phyloP scores from a whole-genome alignment of 1,140 invertebrate genomes.

The Neelides sp. region DNA sequence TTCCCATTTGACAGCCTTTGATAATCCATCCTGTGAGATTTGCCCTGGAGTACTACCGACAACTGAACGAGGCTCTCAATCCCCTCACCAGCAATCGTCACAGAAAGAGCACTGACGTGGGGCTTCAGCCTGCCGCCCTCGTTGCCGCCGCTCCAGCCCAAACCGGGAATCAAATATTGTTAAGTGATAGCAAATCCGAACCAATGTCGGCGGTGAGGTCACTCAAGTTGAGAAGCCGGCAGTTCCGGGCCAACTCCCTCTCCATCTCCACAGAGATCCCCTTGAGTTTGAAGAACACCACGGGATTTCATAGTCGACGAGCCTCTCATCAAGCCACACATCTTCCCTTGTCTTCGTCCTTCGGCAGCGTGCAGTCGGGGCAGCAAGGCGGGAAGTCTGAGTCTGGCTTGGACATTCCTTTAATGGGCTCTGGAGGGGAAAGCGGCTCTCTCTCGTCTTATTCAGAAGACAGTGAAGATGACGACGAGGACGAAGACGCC shows the following conservation, averaged over 20 bases:
- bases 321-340: no score
- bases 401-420: no score
- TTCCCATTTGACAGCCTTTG: conserved; percentile 38
- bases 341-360: no score
- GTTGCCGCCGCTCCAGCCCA: conserved; percentile 17
- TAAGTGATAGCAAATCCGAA: no score
- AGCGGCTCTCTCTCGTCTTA: conserved; percentile 24
- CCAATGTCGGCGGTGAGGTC: conserved; percentile 16
- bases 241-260: not conserved
- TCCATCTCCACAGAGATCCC: no score
- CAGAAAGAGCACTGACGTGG: conserved; percentile 46
- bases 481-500: conserved; percentile 50
- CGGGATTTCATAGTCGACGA: no score
- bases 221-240: conserved; percentile 7
- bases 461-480: conserved; percentile 40
- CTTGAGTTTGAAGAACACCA: no score
- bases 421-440: no score
- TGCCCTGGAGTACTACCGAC: conserved; percentile 51
- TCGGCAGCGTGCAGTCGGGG: no score
- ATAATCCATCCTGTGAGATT: conserved; percentile 48
- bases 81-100: conserved; percentile 48
- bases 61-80: conserved; percentile 51
- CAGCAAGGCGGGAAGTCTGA: no score
- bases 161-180: no score
- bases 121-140: conserved; percentile 30